These are phyloP conservation scores for Parascotia fuliginaria DNA, from an alignment of 2,888 invertebrate genomes.

Conservation along the genomic window DNA sequence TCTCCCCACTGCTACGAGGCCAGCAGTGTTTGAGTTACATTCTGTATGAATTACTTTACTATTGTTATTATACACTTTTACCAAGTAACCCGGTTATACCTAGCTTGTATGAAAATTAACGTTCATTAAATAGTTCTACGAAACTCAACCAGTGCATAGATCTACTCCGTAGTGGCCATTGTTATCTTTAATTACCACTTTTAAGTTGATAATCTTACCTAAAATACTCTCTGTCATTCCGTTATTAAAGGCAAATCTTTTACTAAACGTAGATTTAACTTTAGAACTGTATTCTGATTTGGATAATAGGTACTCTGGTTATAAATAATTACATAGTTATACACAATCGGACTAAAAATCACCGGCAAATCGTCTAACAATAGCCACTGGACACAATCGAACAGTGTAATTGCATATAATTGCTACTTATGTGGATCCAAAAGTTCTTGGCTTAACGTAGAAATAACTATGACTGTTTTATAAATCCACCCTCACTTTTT, in stretches of 20 bases:
- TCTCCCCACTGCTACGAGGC: too few relatives aligned
- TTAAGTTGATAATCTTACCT: constrained; percentile 18
- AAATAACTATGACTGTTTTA: too few relatives aligned
- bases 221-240: constrained; percentile 34
- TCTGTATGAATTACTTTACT: too few relatives aligned
- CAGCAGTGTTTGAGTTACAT: too few relatives aligned
- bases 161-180: neutral
- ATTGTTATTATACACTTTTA: neutral
- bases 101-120: constrained; percentile 4
- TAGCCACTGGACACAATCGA: constrained; percentile 48
- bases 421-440: too few relatives aligned
- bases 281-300: constrained; percentile 54
- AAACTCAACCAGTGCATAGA: constrained; percentile 2
- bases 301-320: constrained; percentile 49
- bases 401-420: constrained; percentile 64
- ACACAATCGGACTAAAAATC: constrained; percentile 52
- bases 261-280: constrained; percentile 33
- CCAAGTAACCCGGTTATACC: neutral
- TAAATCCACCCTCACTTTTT: too few relatives aligned
- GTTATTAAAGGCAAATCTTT: constrained; percentile 33
- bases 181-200: constrained; percentile 23
- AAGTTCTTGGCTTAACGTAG: too few relatives aligned
- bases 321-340: constrained; percentile 59
- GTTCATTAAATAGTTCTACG: constrained; percentile 11
- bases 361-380: constrained; percentile 56